Evolutionary conservation across 2,888 invertebrate genomes (phyloP).

Genomic region (Drosophila algonquin): DNA sequence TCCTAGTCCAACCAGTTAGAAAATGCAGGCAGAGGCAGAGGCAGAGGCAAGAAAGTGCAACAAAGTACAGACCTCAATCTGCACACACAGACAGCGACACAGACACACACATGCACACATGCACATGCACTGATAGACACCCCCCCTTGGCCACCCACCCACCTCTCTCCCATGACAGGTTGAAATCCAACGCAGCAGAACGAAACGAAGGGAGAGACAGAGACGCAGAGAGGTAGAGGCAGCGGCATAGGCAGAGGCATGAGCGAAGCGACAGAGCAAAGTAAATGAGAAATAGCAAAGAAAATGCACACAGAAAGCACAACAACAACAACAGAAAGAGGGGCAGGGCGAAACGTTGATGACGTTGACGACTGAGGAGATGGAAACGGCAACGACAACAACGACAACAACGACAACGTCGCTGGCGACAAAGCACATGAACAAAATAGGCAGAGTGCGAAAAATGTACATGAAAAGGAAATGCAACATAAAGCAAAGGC

Average conservation of each 20-base stretch:
- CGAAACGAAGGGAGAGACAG: slow-evolving; percentile 36
- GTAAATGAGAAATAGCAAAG: slow-evolving; percentile 61
- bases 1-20: slow-evolving; percentile 72
- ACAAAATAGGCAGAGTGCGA: slow-evolving; percentile 71
- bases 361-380: slow-evolving; percentile 34
- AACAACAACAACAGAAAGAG: slow-evolving; percentile 33
- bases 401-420: not conserved
- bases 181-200: slow-evolving; percentile 80
- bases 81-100: slow-evolving; percentile 28
- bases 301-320: slow-evolving; percentile 43
- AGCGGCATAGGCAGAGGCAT: slow-evolving; percentile 52
- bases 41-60: slow-evolving; percentile 66
- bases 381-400: not conserved
- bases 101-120: not conserved
- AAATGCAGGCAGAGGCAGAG: slow-evolving; percentile 58
- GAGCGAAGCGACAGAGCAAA: slow-evolving; percentile 66
- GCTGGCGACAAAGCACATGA: slow-evolving; percentile 39
- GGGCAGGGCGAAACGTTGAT: slow-evolving; percentile 21
- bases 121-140: slow-evolving; percentile 4
- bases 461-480: slow-evolving; percentile 62
- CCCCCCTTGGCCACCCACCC: slow-evolving; percentile 1
- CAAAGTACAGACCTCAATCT: slow-evolving; percentile 77
- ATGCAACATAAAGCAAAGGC: slow-evolving; percentile 63
- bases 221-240: not conserved
- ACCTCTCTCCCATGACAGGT: slow-evolving; percentile 62